Percentiles rank a stretch among this genome's conserved stretches.
Conservation (phyloP, 2,888 invertebrate species). For the Allolobophora icterica region DNA sequence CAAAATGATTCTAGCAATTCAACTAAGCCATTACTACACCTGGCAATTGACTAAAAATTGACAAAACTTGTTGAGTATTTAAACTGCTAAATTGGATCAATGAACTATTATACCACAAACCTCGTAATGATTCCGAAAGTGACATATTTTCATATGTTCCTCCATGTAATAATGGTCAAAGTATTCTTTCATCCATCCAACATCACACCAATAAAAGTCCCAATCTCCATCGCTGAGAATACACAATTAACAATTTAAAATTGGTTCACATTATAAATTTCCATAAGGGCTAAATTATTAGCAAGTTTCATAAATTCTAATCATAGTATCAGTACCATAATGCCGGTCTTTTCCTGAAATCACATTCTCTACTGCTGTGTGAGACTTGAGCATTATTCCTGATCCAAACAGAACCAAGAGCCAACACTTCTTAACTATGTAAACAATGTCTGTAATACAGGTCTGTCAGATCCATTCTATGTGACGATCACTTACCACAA, state of each 20-base stretch:
- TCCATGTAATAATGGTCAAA: conserved; percentile 67
- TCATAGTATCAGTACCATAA: too few species aligned
- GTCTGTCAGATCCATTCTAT: too few species aligned
- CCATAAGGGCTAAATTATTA: not conserved
- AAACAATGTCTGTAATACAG: too few species aligned
- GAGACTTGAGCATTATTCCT: too few species aligned
- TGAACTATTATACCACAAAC: conserved; percentile 48
- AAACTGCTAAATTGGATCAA: not conserved
- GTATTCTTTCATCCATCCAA: conserved; percentile 68
- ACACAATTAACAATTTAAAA: not conserved
- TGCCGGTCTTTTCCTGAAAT: too few species aligned
- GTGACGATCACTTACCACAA: too few species aligned
- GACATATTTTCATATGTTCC: conserved; percentile 70
- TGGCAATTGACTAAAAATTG: too few species aligned
- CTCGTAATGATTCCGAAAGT: conserved; percentile 72
- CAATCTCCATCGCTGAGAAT: conserved; percentile 66
- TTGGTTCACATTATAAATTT: not conserved
- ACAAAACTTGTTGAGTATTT: too few species aligned
- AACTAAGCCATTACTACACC: not conserved
- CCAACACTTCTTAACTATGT: too few species aligned
- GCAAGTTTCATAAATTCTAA: not conserved
- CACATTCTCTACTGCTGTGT: too few species aligned
- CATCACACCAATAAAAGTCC: conserved; percentile 73
- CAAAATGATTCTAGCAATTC: not conserved
- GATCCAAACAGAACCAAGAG: too few species aligned